Conservation (phyloP, 2,797 vertebrate species). For the Urosaurus nigricauda region DNA sequence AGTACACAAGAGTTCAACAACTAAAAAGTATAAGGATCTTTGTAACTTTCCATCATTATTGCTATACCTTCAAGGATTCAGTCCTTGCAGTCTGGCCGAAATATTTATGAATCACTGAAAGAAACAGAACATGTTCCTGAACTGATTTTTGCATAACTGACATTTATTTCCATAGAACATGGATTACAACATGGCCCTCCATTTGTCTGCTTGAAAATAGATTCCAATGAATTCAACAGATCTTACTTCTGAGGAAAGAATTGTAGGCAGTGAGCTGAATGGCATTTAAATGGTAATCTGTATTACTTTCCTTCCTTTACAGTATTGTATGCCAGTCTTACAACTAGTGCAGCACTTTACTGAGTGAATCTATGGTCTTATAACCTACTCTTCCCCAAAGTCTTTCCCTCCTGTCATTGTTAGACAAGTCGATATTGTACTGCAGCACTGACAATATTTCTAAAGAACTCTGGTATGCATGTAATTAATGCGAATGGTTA, state of each 20-base stretch:
- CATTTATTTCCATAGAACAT: background rate
- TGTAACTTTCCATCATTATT: slow-evolving; percentile 5
- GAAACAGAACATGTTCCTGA: background rate
- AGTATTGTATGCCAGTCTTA: background rate
- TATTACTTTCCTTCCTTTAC: background rate
- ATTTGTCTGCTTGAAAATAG: background rate
- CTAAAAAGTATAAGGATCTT: background rate
- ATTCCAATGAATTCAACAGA: background rate
- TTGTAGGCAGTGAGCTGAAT: background rate
- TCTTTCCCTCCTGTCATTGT: background rate
- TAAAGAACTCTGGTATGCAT: background rate
- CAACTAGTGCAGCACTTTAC: background rate
- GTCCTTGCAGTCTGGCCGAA: background rate
- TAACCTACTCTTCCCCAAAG: background rate
- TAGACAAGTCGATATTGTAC: background rate
- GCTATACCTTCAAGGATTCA: background rate
- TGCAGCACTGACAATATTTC: background rate
- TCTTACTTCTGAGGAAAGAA: background rate
- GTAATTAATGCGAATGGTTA: background rate
- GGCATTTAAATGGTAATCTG: background rate
- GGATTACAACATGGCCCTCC: background rate
- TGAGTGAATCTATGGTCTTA: background rate
- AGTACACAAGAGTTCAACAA: background rate
- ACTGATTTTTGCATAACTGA: background rate
- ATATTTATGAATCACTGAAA: background rate